Evolutionary conservation across 2,888 invertebrate species (phyloP).

Genomic region (Chrysolina haemoptera): DNA sequence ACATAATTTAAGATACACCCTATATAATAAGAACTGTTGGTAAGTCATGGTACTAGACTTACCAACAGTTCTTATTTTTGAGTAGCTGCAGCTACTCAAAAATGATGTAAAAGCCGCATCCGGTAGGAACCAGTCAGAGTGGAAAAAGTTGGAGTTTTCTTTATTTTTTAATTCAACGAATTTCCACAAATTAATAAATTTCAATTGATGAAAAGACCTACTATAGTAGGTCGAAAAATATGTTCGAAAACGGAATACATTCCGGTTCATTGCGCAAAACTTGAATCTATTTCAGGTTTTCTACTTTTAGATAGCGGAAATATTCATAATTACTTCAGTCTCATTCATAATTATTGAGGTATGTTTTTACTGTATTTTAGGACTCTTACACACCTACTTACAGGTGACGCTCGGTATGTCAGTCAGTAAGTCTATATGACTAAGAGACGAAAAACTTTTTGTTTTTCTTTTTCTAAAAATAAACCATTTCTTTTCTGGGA

Average conservation of each 20-base stretch:
- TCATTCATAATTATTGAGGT: slow-evolving; percentile 36
- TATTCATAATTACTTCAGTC: slow-evolving; percentile 26
- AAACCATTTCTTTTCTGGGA: slow-evolving; percentile 14
- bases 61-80: too few species aligned
- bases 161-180: too few species aligned
- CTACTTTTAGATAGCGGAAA: slow-evolving; percentile 40
- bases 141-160: too few species aligned
- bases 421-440: slow-evolving; percentile 3
- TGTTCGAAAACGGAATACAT: background rate
- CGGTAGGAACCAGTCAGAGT: too few species aligned
- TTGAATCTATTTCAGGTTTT: background rate
- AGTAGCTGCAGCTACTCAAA: too few species aligned
- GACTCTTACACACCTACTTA: background rate
- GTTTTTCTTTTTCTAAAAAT: slow-evolving; percentile 18
- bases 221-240: too few species aligned
- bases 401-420: background rate
- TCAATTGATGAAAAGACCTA: too few species aligned
- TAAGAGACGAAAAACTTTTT: slow-evolving; percentile 6
- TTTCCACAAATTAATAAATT: too few species aligned
- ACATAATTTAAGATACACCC: too few species aligned
- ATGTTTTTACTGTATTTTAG: slow-evolving; percentile 4
- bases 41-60: too few species aligned
- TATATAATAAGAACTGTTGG: too few species aligned
- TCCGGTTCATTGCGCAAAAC: background rate
- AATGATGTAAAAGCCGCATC: too few species aligned